Evolutionary conservation across 2,113 vertebrate species (phyloP), one percentile per base, ranked within the genome.

Genomic region (Lophura nycthemera): DNA sequence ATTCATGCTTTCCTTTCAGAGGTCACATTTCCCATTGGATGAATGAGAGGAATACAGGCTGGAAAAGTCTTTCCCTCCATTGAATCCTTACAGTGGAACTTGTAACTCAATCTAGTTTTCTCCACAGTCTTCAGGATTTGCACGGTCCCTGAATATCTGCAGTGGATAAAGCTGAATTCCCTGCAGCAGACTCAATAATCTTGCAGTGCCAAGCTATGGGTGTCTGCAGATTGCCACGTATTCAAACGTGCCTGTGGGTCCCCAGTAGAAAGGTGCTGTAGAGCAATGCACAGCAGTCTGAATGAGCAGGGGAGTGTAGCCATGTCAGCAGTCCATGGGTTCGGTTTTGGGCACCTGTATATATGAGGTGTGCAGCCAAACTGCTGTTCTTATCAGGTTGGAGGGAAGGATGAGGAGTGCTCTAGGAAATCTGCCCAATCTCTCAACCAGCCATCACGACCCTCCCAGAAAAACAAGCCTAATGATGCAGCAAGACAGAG

Each of bases 121-220:
- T 63, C 22, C 17, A 1, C 17, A 34, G 10, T 36, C 4, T 30
- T 69, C 4, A 45, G 32, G 32, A 21, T 81, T 9, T 78, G 34
- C 65, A 78, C 30, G 19, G 12, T 84, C 30, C 11, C 36, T 11
- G 16, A 29, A 22, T 38, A 5, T 10, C 52, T 64, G 8, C n/a
- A 24, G 24, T 8, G 32, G 63, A 60, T 38, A 38, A 84, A 85
- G 11, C 40, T 75, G 63, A 25, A 7, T 70, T 56, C 12, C 29
- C 16, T 5, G 24, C 34, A 27, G 40, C 1, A 0, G 65, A 10
- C 24, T 19, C 15, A 83, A 38, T 24, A 47, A 34, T 18, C 45
- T 48, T 27, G 30, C 40, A 25, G 45, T 1, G 0, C 17, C n/a
- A 27, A 50, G 47, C 52, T 57, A 0, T 16, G 18, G 18, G 8